Conservation (phyloP, 2,888 invertebrate genomes). For the Trichogramma dendrolimi region DNA sequence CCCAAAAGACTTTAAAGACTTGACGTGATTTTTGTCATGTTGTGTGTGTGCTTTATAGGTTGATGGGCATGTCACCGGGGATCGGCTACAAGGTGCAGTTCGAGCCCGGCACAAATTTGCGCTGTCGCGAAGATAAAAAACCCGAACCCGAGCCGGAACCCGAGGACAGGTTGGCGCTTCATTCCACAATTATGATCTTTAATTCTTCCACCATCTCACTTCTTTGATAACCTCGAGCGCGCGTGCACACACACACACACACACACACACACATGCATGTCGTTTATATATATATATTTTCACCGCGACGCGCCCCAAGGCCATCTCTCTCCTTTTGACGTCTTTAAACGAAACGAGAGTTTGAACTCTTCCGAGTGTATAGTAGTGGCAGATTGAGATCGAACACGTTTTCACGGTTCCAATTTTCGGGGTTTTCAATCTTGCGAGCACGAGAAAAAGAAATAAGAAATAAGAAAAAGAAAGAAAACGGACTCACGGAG, state of each 20-base stretch:
- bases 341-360: too few species aligned
- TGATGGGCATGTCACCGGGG: constrained; percentile 48
- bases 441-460: too few species aligned
- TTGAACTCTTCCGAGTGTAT: too few species aligned
- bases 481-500: too few species aligned
- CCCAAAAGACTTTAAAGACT: too few species aligned
- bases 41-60: constrained; percentile 45
- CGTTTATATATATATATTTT: too few species aligned
- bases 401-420: too few species aligned
- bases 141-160: constrained; percentile 36
- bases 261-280: background rate
- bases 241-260: background rate
- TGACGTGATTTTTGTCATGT: background rate
- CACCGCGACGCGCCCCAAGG: too few species aligned
- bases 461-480: too few species aligned
- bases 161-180: constrained; percentile 46
- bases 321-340: too few species aligned
- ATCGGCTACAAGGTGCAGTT: constrained; percentile 50
- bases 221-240: background rate
- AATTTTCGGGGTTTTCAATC: too few species aligned
- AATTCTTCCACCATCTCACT: background rate
- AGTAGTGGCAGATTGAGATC: too few species aligned
- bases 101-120: constrained; percentile 50
- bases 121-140: constrained; percentile 49
- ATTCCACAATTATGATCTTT: background rate